A percentile compares a stretch with the other conserved stretches of the same genome.
phyloP scores from a whole-genome alignment of 2,888 invertebrate genomes.

The Trilocha varians region DNA sequence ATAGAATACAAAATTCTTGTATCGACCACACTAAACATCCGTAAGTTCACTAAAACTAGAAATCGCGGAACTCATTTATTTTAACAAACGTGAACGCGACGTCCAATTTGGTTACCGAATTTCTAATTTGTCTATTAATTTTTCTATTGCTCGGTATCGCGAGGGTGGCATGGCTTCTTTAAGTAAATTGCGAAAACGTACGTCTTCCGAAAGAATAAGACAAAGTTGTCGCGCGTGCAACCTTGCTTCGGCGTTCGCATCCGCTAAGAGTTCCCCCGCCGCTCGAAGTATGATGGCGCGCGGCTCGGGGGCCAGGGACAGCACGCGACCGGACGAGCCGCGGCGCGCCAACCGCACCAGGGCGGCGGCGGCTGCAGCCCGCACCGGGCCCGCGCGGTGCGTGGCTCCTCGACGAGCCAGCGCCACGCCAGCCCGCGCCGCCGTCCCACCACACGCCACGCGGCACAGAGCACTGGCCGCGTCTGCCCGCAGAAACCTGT shows the following conservation, averaged over 20 bases:
- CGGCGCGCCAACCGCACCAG: conserved; percentile 81
- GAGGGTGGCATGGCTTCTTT: conserved; percentile 85
- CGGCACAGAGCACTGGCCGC: conserved; percentile 86
- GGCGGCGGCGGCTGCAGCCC: conserved; percentile 87
- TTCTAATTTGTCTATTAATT: conserved; percentile 77
- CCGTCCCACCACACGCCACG: conserved; percentile 84
- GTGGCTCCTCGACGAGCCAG: conserved; percentile 79
- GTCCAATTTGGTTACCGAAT: conserved; percentile 28
- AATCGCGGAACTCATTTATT: background rate
- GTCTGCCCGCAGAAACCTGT: conserved; percentile 92
- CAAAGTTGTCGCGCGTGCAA: conserved; percentile 86
- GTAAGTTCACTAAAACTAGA: conserved; percentile 4
- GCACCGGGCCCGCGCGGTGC: conserved; percentile 91
- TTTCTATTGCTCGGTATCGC: conserved; percentile 87
- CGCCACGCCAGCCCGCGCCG: conserved; percentile 77
- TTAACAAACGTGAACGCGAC: background rate
- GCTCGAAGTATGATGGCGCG: conserved; percentile 85
- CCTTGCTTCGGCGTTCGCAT: conserved; percentile 90
- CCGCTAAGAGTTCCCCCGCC: conserved; percentile 87
- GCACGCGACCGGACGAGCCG: conserved; percentile 80
- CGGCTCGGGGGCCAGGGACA: conserved; percentile 82
- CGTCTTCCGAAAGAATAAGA: conserved; percentile 79
- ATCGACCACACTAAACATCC: background rate
- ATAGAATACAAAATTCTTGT: background rate
- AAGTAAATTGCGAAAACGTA: conserved; percentile 82